Base-by-base conservation (phyloP, 2,888 invertebrate species). In the Camptogramma bilineatum region DNA sequence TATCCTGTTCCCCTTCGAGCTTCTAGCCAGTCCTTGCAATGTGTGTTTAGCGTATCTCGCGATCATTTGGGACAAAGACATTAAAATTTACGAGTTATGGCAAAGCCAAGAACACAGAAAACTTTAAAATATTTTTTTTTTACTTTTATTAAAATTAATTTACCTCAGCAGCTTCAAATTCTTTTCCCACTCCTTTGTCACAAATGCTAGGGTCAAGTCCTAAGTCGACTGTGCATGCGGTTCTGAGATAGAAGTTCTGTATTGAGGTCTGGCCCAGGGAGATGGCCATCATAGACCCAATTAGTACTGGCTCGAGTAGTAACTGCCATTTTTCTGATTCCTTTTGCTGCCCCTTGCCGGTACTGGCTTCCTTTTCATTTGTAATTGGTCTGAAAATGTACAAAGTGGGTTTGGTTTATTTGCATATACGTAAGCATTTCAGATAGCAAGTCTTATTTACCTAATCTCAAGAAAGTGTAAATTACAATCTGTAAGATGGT, bases 191-290 rank as follows among this genome's bases (percentile, higher is more conserved):
- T 4, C 91, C 90, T 68, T 94, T 95, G 62, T 94, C 93, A 77
- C 96, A 96, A 4, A 96, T 92, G 72, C 94, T 93, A 50, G 93
- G 88, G 1, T 94, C 83, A 73, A 95, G 94, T 0, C 88, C 93
- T 65, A 96, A 86, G 78, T 96, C 96, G 4, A 96, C 95, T 28
- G 95, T 90, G 74, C 96, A 96, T 0, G 96, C 96, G 73, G 96
- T 96, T 74, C 95, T 95, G 65, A 96, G 86, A 79, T 96, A 96
- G 61, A 96, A 90, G 82, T 96, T 96, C 81, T 96, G 96, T 13
- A 96, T 93, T 8, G 96, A 96, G n/a, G 96, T 90, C 73, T 95
- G 94, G 0, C 95, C 95, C 16, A 93, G 78, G 74, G 90, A 91
- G 76, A 93, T 93, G 4, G 93, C 92, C 73, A 92, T 84, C 91